A percentile compares a stretch with the other conserved stretches of the same genome.
phyloP scores from a whole-genome alignment of 2,113 vertebrate species.

The Numenius arquata region DNA sequence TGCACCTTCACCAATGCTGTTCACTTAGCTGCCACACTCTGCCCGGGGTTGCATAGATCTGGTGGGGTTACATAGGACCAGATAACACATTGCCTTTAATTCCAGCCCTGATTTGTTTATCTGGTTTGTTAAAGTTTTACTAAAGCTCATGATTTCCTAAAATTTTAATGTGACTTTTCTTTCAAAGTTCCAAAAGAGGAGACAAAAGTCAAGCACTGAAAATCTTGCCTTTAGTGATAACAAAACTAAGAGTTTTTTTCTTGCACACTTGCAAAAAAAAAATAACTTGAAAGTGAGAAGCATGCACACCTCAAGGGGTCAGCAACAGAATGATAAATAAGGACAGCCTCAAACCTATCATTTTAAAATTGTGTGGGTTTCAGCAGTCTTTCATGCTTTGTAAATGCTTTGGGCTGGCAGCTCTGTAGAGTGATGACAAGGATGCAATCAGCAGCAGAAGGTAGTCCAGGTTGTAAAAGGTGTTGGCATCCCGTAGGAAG shows the following conservation, averaged over 20 bases:
- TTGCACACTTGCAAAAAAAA: background rate
- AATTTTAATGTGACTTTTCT: background rate
- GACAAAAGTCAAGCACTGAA: background rate
- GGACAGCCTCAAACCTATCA: background rate
- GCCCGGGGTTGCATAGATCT: background rate
- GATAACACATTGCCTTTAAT: background rate
- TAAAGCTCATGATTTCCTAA: background rate
- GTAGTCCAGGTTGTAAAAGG: background rate
- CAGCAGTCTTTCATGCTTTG: background rate
- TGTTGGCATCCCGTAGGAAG: background rate
- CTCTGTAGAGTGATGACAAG: background rate
- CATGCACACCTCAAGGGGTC: background rate
- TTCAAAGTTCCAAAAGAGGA: background rate
- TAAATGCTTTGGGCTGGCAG: background rate
- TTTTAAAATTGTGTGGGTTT: background rate
- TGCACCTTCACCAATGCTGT: background rate
- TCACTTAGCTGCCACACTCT: background rate
- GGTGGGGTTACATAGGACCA: background rate
- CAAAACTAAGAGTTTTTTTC: background rate
- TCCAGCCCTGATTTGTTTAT: background rate
- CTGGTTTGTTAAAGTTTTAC: background rate
- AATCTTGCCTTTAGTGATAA: background rate
- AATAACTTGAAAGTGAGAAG: background rate
- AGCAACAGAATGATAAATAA: background rate
- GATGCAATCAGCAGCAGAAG: background rate